A percentile compares a stretch with the other conserved stretches of the same genome.
These are phyloP conservation scores for Xerus rutilus DNA, from an alignment of 2,797 vertebrate species.

Conservation along the genomic window DNA sequence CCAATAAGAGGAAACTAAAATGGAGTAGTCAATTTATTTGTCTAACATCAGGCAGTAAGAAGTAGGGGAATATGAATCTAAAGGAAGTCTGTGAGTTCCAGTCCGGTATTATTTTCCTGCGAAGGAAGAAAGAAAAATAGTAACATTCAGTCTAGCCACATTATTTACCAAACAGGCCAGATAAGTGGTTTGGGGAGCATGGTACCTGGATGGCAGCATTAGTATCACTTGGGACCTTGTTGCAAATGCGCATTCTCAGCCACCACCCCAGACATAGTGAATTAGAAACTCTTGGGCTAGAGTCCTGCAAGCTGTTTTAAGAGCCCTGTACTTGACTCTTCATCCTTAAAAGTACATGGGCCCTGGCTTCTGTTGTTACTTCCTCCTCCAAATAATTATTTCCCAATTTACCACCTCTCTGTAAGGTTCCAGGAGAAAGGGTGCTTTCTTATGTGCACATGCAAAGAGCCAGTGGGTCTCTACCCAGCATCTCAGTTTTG, in stretches of 20 bases:
- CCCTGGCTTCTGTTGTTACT: too few species aligned
- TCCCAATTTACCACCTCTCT: too few species aligned
- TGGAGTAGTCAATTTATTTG: neutral
- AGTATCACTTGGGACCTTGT: neutral
- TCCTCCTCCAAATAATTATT: too few species aligned
- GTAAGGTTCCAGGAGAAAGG: too few species aligned
- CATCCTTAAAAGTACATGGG: too few species aligned
- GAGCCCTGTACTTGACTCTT: neutral
- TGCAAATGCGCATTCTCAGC: neutral
- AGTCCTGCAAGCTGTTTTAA: neutral
- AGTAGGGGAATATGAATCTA: neutral
- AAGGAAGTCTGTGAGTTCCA: neutral
- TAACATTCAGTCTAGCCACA: neutral
- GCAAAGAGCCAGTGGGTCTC: too few species aligned
- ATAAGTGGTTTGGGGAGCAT: neutral
- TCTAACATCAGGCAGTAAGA: neutral
- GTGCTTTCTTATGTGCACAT: too few species aligned
- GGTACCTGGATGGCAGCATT: neutral
- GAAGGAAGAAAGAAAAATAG: neutral
- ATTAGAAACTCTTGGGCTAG: neutral
- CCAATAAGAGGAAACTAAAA: slow-evolving; percentile 7
- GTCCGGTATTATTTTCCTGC: slow-evolving; percentile 4
- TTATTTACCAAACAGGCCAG: neutral
- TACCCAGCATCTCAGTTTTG: too few species aligned
- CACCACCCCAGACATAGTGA: neutral